Evolutionary conservation across 2,888 invertebrate genomes (phyloP).

Genomic region (Lasius platythorax): DNA sequence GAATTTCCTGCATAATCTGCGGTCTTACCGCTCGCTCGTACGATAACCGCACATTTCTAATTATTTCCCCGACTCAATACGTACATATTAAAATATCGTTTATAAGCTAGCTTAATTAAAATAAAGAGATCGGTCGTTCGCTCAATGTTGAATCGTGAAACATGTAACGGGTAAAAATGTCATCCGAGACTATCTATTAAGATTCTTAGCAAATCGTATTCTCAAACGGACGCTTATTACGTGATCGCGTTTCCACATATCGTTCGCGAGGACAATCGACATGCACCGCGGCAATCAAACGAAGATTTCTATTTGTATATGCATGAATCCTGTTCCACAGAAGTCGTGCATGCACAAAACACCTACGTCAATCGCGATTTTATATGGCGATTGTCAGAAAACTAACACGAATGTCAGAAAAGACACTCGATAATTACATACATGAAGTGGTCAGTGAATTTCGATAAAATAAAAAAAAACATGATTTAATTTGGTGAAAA

Average conservation of each 20-base stretch:
- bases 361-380: background rate
- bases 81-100: conserved; percentile 14
- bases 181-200: background rate
- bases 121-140: background rate
- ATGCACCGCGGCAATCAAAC: background rate
- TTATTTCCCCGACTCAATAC: background rate
- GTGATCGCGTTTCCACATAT: conserved; percentile 24
- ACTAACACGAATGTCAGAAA: background rate
- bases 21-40: conserved; percentile 13
- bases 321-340: background rate
- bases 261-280: background rate
- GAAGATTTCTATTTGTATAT: background rate
- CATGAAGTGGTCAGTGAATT: background rate
- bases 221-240: background rate
- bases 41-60: conserved; percentile 6
- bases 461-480: background rate
- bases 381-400: background rate
- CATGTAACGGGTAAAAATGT: background rate
- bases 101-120: conserved; percentile 12
- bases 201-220: conserved; percentile 6
- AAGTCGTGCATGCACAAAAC: background rate
- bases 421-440: background rate
- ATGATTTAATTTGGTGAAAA: background rate
- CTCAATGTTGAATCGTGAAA: background rate
- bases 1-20: conserved; percentile 18